phyloP scores from a whole-genome alignment of 2,797 vertebrate species.

The Vultur gryphus region DNA sequence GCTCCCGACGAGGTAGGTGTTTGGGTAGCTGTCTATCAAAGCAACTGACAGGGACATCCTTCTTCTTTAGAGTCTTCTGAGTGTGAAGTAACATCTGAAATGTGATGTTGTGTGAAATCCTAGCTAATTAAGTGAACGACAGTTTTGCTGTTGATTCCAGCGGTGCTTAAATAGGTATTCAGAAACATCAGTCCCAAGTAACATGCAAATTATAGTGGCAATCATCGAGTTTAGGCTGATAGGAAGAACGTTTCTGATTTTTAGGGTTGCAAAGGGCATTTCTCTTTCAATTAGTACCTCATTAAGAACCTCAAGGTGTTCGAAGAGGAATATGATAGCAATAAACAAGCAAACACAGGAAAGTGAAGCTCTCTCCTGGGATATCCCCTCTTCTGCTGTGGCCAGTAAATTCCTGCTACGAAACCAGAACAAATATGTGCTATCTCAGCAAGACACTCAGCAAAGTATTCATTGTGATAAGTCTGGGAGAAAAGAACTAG shows the following conservation, averaged over 20 bases:
- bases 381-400: background rate
- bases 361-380: background rate
- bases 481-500: background rate
- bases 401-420: background rate
- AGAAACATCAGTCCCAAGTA: background rate
- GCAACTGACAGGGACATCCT: background rate
- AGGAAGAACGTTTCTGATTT: background rate
- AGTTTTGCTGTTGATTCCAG: background rate
- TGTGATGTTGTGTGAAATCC: background rate
- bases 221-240: background rate
- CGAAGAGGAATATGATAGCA: background rate
- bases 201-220: background rate
- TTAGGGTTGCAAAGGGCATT: background rate
- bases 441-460: background rate
- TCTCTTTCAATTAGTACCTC: background rate
- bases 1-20: fast-evolving
- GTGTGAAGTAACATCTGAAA: background rate
- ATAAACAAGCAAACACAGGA: background rate
- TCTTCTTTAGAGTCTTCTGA: background rate
- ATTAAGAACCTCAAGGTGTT: background rate
- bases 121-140: background rate
- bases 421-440: background rate
- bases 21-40: background rate
- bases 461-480: background rate
- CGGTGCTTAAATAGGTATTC: background rate